Conservation (phyloP, 2,113 vertebrate genomes). For the Cygnus buccinator region DNA sequence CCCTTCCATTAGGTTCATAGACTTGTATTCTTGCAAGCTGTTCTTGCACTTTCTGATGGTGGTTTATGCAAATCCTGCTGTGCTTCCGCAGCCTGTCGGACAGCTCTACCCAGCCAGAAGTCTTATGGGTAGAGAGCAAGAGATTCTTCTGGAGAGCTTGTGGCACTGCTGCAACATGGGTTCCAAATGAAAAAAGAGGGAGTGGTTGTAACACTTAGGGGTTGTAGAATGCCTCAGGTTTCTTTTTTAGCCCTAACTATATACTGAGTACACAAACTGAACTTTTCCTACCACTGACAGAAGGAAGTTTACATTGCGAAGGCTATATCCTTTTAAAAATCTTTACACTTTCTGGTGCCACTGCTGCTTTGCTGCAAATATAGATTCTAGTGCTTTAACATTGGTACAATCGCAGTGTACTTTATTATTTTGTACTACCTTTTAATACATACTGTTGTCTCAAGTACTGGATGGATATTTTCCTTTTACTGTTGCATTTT, state of each 20-base stretch:
- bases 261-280: not conserved
- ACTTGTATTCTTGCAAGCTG: not conserved
- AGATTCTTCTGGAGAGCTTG: not conserved
- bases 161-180: too few species aligned
- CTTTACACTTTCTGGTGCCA: not conserved
- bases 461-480: not conserved
- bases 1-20: not conserved
- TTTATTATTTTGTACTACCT: not conserved
- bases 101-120: not conserved
- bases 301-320: not conserved
- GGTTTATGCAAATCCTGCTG: not conserved
- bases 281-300: not conserved
- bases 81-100: not conserved
- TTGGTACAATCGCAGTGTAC: not conserved
- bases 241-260: not conserved
- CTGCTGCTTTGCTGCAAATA: not conserved
- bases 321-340: not conserved
- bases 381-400: not conserved
- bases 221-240: not conserved
- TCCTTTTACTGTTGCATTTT: not conserved
- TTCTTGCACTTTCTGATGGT: not conserved
- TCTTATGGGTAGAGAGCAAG: not conserved
- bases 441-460: not conserved
- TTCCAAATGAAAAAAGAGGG: not conserved
- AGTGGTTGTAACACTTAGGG: not conserved